Evolutionary conservation across 1,140 invertebrate species (phyloP), one percentile per base, ranked within the genome.

Genomic region (Oedothorax gibbosus): DNA sequence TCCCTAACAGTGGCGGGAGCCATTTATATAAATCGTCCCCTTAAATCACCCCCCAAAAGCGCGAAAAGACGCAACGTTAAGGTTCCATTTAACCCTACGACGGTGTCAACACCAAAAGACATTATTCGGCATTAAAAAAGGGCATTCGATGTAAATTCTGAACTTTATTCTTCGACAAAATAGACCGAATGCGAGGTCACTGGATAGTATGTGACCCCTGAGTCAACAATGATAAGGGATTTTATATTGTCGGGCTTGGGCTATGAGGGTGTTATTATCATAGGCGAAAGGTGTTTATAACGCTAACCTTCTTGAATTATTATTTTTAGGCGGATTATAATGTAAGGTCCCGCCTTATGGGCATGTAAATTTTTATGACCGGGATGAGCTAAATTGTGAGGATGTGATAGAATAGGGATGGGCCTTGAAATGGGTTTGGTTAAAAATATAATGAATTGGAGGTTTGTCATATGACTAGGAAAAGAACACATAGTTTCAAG

Each of bases 121-220:
- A 81, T 81, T 81, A 81, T 81, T 81, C 66, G 65, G 78, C 50
- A 81, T 81, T 81, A 81, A 81, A 81, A 80, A 81, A 71, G 78
- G 65, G 20, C 53, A 35, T 21, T 54, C 78, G 66, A 81, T 81
- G 78, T 81, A 81, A 81, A 81, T 81, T 79, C 76, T 79, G 53
- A 51, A 66, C 62, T 79, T 79, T 79, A 79, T 68, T 69, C 78
- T 51, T 53, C 56, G 57, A 10, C 65, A 53, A 68, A 69, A 69
- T 65, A 60, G 65, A 18, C 53, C 65, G 62, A 51, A 49, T 56
- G n/a, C 53, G 75, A 81, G 78, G 78, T 81, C 78, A 81, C 53
- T 65, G 56, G 54, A 71, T 18, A 71, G 53, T 35, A 35, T 71
- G 62, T 81, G 78, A 81, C 78, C 78, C 69, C 78, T 81, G 78